Evolutionary conservation across 1,140 invertebrate species (phyloP).

Genomic region (Ostrea edulis): DNA sequence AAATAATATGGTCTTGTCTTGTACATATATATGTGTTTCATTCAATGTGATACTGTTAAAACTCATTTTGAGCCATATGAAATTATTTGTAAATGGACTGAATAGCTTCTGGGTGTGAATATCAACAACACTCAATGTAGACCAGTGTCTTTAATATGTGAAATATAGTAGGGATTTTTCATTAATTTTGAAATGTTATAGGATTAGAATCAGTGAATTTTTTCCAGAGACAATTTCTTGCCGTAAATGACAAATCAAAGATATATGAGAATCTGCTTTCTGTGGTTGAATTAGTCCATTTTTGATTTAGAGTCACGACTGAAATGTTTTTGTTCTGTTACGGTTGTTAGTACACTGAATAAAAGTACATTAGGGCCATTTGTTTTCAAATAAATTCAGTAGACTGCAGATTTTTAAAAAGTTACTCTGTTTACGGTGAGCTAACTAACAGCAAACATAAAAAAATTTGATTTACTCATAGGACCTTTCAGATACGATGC

Average conservation of each 20-base stretch:
- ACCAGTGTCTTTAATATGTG: not conserved
- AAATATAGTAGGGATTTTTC: not conserved
- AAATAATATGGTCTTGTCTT: not conserved
- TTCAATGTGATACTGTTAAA: not conserved
- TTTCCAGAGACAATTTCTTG: not conserved
- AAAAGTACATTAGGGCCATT: too few species aligned
- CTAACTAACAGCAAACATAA: too few species aligned
- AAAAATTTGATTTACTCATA: too few species aligned
- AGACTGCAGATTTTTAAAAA: too few species aligned
- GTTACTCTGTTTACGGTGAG: too few species aligned
- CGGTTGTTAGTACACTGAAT: too few species aligned
- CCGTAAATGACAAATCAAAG: conserved; percentile 3
- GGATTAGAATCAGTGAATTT: not conserved
- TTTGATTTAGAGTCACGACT: too few species aligned
- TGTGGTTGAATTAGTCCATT: too few species aligned
- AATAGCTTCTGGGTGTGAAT: not conserved
- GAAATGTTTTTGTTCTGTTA: too few species aligned
- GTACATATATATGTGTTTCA: too few species aligned
- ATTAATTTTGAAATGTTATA: not conserved
- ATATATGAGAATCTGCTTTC: not conserved
- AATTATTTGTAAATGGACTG: not conserved
- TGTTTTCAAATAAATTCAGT: too few species aligned
- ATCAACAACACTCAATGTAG: not conserved
- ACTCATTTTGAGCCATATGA: not conserved
- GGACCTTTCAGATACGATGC: too few species aligned